Conservation (phyloP, 2,113 vertebrate species). For the Piprites chloris region DNA sequence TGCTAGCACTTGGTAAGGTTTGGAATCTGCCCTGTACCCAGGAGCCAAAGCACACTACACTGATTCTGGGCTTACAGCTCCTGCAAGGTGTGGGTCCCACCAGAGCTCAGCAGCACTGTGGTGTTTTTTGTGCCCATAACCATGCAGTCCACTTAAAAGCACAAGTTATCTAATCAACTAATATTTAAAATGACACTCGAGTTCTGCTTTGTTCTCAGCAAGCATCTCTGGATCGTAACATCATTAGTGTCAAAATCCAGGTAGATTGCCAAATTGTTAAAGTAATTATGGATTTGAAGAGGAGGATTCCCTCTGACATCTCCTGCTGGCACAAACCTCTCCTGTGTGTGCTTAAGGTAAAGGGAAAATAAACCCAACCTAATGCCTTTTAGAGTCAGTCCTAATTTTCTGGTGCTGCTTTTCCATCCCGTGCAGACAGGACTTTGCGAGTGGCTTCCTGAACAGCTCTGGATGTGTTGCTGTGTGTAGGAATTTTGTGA, state of each 20-base stretch:
- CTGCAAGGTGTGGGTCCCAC: background rate
- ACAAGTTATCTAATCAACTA: background rate
- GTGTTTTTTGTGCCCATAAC: background rate
- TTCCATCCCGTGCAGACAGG: background rate
- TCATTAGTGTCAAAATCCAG: background rate
- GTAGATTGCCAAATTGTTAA: background rate
- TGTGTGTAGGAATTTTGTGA: background rate
- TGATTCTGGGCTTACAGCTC: background rate
- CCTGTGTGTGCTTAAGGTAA: rapidly evolving
- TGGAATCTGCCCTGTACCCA: background rate
- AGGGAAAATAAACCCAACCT: background rate
- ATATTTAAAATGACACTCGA: background rate
- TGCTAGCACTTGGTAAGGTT: background rate
- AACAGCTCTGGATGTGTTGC: background rate
- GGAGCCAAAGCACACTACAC: background rate
- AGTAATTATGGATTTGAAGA: background rate
- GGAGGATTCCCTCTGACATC: background rate
- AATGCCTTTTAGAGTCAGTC: background rate
- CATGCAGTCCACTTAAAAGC: background rate
- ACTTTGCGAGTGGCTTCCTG: background rate
- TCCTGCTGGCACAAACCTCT: background rate
- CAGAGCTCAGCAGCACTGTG: background rate
- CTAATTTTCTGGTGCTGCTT: background rate
- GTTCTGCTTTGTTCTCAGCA: background rate
- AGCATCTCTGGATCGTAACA: background rate